Base-by-base conservation (phyloP, 1,140 invertebrate species). In the Eufriesea mexicana region DNA sequence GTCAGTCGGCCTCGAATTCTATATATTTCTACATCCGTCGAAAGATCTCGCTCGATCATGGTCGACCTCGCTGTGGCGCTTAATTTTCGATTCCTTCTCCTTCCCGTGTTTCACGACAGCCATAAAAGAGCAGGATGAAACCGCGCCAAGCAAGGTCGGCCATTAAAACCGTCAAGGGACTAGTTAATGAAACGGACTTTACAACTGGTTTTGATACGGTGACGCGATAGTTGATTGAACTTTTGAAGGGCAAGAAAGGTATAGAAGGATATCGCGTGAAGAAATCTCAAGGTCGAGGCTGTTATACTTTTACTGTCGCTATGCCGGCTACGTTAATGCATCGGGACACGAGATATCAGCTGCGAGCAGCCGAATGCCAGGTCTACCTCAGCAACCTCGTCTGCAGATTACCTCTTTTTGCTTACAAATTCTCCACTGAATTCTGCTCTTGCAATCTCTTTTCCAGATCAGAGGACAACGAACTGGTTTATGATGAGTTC, bases 401-500 rank as follows among this genome's bases (percentile, higher is more conserved):
- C 35, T 35, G 35, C 35, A 35, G 35, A 35, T 35, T 35, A 1
- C 35, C 5, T 23, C 55, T 18, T 23, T n/a, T 57, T 23, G 57
- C 10, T 35, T 28, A 5, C 23, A 7, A 72, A 71, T 10, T 71
- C 35, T n/a, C 5, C 1, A 45, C 23, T 14, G 5, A 67, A n/a
- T 16, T 4, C 25, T 62, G 18, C 18, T 18, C 16, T 18, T 35
- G 8, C 18, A 42, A 42, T 47, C 66, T 59, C 45, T 86, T 92
- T 95, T 95, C 54, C 92, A 97, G 97, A 98, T 95, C 95, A 95
- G 45, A 95, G 98, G 89, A 97, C 98, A 80, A 96, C 97, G 88
- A 95, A 97, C 91, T 98, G 97, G 97, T 95, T 96, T 64, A 93
- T 98, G 88, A 98, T 98, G 96, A 96, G 96, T 74, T 96, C 97